Base-by-base conservation (phyloP, 2,888 invertebrate genomes). In the Platerodrilus igneus region DNA sequence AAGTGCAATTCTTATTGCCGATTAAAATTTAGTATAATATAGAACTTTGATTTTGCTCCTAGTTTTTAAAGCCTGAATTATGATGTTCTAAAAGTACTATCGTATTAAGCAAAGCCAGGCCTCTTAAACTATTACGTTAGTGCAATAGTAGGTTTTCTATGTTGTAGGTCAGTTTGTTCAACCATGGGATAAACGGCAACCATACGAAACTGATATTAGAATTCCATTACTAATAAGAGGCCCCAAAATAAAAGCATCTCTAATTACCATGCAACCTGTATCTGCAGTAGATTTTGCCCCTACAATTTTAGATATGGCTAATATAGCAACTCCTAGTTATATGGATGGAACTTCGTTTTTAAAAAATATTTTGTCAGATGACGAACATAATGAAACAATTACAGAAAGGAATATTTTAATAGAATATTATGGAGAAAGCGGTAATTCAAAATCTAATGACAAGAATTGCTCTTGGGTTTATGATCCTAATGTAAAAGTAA, bases 161-260 rank as follows among this genome's bases (percentile, higher is more conserved):
- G n/a, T 30, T 54, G 3, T 62, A 87, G 91, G 92, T 7, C 92
- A 93, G 70, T 92, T 90, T 67, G 80, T 86, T 2, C 79, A 89
- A 69, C 85, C 90, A 0, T 81, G 81, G 69, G 93, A 94, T 67
- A 94, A 94, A 61, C 73, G 93, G 2, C 90, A 91, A 57, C 86
- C 88, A 0, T 94, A 94, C 66, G 91, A 94, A 62, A 83, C 88
- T 0, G 94, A 94, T 59, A 82, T 92, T 25, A 76, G 81, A 51
- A 82, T 94, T 0, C 93, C 93, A 0, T 70, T 94, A 3, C 58
- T 91, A 28, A 77, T 94, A 2, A 72, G 81, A 27, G 93, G 90
- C 0, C 92, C 93, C 0, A 72, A 72, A 2, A 68, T 90, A 7
- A 67, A 66, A 16, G 74, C 74, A 31, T 58, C 64, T 0, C 31